These are phyloP conservation scores for Habropoda laboriosa DNA, from an alignment of 1,140 invertebrate species.

Conservation along the genomic window DNA sequence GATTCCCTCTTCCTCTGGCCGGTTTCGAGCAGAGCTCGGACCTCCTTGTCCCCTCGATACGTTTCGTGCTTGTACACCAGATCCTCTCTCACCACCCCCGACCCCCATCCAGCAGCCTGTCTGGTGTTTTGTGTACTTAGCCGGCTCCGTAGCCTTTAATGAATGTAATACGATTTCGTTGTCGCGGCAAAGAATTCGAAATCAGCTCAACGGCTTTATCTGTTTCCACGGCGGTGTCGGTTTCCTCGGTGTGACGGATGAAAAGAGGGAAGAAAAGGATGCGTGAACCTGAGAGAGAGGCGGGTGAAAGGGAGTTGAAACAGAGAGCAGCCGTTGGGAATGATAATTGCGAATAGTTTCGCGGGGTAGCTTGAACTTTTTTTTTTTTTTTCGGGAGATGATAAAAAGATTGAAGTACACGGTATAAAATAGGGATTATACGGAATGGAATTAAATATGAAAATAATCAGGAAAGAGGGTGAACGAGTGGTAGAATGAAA, in stretches of 20 bases:
- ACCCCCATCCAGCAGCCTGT: background rate
- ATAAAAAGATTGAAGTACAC: background rate
- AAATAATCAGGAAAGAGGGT: background rate
- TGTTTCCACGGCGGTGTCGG: slow-evolving; percentile 1
- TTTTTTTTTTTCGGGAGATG: background rate
- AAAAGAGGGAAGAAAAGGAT: too few relatives aligned
- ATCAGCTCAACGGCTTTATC: slow-evolving; percentile 47
- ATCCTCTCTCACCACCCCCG: background rate
- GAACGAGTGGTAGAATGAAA: background rate
- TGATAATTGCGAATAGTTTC: background rate
- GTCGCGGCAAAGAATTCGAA: slow-evolving; percentile 47
- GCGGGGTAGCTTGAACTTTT: background rate
- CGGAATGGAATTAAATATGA: background rate
- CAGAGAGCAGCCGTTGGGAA: too few relatives aligned
- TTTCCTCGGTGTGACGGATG: background rate
- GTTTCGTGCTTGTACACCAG: background rate
- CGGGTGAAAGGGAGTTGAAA: background rate
- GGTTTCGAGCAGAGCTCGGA: background rate
- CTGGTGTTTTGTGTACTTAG: slow-evolving; percentile 22
- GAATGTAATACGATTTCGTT: slow-evolving; percentile 52
- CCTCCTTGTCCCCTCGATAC: background rate
- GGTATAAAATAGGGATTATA: too few relatives aligned
- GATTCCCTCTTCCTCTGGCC: background rate
- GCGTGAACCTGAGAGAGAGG: background rate
- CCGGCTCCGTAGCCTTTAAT: slow-evolving; percentile 30